Conservation (phyloP, 2,888 invertebrate species). For the Baccha elongata region DNA sequence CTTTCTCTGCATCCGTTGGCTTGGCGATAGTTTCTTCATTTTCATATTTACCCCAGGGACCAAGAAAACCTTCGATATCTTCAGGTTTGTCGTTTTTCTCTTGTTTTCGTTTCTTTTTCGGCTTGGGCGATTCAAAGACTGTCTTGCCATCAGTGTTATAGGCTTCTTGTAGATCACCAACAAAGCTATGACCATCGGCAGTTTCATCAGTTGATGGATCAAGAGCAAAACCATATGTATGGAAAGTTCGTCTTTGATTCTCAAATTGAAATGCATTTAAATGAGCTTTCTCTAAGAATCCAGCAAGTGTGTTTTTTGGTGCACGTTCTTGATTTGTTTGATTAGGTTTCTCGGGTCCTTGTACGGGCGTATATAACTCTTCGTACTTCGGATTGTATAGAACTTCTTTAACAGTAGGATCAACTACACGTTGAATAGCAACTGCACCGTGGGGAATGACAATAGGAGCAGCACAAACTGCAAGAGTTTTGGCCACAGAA, state of each 20-base stretch:
- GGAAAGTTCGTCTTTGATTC: constrained; percentile 96
- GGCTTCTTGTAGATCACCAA: constrained; percentile 86
- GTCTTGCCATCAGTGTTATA: constrained; percentile 91
- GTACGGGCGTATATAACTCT: constrained; percentile 94
- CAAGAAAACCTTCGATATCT: constrained; percentile 97
- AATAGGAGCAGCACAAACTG: constrained; percentile 91
- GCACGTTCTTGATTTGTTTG: constrained; percentile 95
- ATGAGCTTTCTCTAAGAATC: constrained; percentile 97
- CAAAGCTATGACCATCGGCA: constrained; percentile 83
- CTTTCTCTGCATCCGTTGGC: constrained; percentile 96
- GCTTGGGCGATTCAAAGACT: constrained; percentile 94
- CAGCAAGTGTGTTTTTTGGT: constrained; percentile 94
- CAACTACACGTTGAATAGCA: constrained; percentile 88
- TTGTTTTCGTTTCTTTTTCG: constrained; percentile 90
- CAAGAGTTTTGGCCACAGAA: constrained; percentile 86
- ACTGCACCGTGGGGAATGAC: constrained; percentile 91
- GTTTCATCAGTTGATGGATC: constrained; percentile 93
- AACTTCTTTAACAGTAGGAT: constrained; percentile 91
- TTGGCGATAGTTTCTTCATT: constrained; percentile 94
- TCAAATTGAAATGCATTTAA: constrained; percentile 99
- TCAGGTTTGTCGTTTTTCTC: constrained; percentile 94
- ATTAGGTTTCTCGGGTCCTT: constrained; percentile 96
- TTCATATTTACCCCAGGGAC: constrained; percentile 98
- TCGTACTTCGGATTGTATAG: constrained; percentile 96
- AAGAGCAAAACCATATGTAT: constrained; percentile 96